Evolutionary conservation across 2,888 invertebrate genomes (phyloP).

Genomic region (Ophioninae sp.): DNA sequence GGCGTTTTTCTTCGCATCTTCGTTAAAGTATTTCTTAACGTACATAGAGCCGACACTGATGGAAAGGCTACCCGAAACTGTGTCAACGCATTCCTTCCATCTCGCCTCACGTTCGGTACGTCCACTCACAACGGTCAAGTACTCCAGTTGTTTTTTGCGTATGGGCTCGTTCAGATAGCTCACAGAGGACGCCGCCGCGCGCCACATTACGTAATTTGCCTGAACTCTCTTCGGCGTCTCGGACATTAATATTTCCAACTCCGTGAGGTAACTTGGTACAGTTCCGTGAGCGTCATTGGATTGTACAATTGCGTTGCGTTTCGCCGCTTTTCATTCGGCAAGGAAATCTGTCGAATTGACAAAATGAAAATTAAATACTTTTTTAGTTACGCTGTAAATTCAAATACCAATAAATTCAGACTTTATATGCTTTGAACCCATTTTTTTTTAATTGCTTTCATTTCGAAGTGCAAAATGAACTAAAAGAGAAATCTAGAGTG

Average conservation of each 20-base stretch:
- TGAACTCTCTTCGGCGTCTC: constrained; percentile 85
- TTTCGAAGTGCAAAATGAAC: too few species aligned
- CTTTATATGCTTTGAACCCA: background rate
- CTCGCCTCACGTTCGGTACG: constrained; percentile 92
- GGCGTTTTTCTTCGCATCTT: constrained; percentile 91
- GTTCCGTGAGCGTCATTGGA: constrained; percentile 90
- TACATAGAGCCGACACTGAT: constrained; percentile 92
- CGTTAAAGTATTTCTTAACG: constrained; percentile 93
- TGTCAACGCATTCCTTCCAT: constrained; percentile 96
- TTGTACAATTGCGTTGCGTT: constrained; percentile 96
- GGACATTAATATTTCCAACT: constrained; percentile 85
- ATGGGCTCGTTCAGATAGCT: constrained; percentile 91
- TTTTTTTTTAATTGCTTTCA: background rate
- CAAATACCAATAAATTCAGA: too few species aligned
- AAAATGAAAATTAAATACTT: background rate
- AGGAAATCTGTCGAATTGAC: constrained; percentile 68
- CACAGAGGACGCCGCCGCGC: constrained; percentile 91
- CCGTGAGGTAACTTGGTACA: constrained; percentile 92
- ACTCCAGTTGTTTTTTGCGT: constrained; percentile 90
- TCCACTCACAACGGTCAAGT: constrained; percentile 91
- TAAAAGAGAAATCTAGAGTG: background rate
- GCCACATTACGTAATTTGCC: constrained; percentile 97
- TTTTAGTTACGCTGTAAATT: background rate
- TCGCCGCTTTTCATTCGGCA: constrained; percentile 92
- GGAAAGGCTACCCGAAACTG: constrained; percentile 88